Evolutionary conservation across 2,888 invertebrate species (phyloP).

Genomic region (Teinopalpus imperialis): DNA sequence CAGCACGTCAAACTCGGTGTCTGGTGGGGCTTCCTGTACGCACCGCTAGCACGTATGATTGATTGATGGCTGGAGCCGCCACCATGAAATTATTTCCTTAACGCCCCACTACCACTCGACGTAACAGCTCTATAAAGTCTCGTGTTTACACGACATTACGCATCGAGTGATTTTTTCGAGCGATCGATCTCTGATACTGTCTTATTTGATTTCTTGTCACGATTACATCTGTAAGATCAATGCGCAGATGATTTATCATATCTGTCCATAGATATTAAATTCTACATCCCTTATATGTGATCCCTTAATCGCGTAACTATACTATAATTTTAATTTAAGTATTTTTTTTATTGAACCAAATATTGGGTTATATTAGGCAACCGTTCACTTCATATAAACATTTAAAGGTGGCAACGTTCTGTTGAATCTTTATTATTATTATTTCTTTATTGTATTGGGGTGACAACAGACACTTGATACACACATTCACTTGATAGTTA

Average conservation of each 20-base stretch:
- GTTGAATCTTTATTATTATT: too few species aligned
- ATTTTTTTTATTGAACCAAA: too few species aligned
- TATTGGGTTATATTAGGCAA: too few species aligned
- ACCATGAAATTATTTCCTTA: constrained; percentile 28
- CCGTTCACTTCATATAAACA: too few species aligned
- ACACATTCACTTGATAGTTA: too few species aligned
- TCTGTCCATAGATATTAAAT: too few species aligned
- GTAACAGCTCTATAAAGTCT: constrained; percentile 2
- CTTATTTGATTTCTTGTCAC: not conserved
- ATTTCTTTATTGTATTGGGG: too few species aligned
- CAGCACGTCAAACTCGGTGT: not conserved
- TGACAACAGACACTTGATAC: too few species aligned
- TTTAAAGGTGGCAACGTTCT: too few species aligned
- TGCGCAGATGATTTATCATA: not conserved
- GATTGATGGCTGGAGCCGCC: constrained; percentile 27
- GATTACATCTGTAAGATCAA: not conserved
- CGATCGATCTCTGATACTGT: not conserved
- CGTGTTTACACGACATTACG: constrained; percentile 16
- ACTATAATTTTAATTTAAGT: too few species aligned
- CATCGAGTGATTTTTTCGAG: not conserved
- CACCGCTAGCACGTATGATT: constrained; percentile 4
- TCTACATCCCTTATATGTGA: too few species aligned
- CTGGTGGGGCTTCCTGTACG: not conserved
- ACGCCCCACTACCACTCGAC: constrained; percentile 11
- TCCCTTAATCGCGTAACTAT: too few species aligned